Conservation (phyloP, 2,888 invertebrate genomes). For the Strigamia crassipes region DNA sequence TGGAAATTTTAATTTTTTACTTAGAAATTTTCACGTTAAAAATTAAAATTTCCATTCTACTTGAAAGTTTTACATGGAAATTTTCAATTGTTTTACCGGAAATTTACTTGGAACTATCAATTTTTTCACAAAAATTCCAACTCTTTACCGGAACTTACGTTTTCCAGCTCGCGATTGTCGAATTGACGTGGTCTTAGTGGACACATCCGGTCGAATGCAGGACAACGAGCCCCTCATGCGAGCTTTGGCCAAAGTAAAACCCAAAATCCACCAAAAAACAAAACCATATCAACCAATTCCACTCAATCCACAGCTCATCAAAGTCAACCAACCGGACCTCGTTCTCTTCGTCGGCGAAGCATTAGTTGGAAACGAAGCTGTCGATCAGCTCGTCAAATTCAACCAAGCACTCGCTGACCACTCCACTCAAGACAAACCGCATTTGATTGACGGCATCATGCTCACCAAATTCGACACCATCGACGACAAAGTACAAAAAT, state of each 20-base stretch:
- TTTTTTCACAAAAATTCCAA: too few species aligned
- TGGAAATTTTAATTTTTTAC: too few species aligned
- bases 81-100: too few species aligned
- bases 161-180: constrained; percentile 70
- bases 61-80: too few species aligned
- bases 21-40: too few species aligned
- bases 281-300: background rate
- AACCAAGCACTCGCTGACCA: constrained; percentile 97
- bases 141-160: background rate
- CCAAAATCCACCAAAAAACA: background rate
- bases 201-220: constrained; percentile 99
- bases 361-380: constrained; percentile 99
- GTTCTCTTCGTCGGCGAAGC: constrained; percentile 99
- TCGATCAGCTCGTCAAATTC: constrained; percentile 98
- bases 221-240: constrained; percentile 99
- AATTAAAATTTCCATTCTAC: too few species aligned
- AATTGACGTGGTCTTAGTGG: constrained; percentile 92
- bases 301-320: constrained; percentile 72
- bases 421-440: constrained; percentile 75
- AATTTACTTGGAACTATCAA: too few species aligned
- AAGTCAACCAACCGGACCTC: constrained; percentile 95
- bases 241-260: constrained; percentile 80
- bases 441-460: constrained; percentile 97
- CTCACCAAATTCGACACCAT: constrained; percentile 99
- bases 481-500: constrained; percentile 82